Percentiles rank a stretch among this genome's conserved stretches.
phyloP scores from a whole-genome alignment of 2,888 invertebrate species.

The Eucriotettix oculatus region DNA sequence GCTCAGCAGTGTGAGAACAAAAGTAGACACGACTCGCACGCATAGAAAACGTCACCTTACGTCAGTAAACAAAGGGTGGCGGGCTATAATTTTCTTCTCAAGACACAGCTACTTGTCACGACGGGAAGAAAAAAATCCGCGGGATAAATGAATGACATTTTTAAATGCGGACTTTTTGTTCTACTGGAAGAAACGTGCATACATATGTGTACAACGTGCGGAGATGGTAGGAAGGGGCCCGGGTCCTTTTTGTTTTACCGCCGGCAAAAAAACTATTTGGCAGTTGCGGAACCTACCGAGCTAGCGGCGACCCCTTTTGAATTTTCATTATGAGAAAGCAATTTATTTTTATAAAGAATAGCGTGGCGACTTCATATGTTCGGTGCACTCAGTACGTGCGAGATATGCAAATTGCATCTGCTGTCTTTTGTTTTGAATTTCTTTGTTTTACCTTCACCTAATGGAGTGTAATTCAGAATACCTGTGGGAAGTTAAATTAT shows the following conservation, averaged over 20 bases:
- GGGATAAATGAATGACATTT: not conserved
- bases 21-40: too few species aligned
- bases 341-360: slow-evolving; percentile 1
- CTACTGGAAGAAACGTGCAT: not conserved
- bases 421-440: not conserved
- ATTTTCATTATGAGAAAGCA: slow-evolving; percentile 4
- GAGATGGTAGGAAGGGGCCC: not conserved
- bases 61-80: too few species aligned
- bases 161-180: not conserved
- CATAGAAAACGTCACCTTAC: too few species aligned
- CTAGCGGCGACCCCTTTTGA: not conserved
- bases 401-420: not conserved
- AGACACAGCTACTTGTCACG: not conserved
- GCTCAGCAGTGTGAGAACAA: too few species aligned
- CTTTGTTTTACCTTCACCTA: not conserved
- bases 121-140: not conserved
- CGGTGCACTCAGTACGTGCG: not conserved
- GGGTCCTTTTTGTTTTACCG: not conserved
- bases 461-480: too few species aligned
- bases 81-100: not conserved
- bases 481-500: too few species aligned
- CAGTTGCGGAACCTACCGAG: not conserved
- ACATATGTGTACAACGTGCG: not conserved
- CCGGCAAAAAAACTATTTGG: slow-evolving; percentile 1
- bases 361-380: not conserved